These are phyloP conservation scores for Heliconius eleuchia DNA, from an alignment of 1,140 invertebrate species.

Conservation along the genomic window DNA sequence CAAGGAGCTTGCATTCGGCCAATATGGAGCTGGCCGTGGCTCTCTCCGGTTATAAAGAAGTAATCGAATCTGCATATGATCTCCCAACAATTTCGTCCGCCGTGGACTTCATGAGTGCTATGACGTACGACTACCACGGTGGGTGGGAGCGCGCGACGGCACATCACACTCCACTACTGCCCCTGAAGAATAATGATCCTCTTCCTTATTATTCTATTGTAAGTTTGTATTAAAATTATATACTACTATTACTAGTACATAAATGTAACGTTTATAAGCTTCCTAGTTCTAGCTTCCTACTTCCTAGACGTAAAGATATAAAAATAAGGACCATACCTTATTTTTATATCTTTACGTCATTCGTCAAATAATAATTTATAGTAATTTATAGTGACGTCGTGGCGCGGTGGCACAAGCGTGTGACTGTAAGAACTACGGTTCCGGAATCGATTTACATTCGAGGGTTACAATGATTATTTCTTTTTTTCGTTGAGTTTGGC, in stretches of 20 bases:
- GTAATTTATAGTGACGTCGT: too few relatives aligned
- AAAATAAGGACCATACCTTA: too few relatives aligned
- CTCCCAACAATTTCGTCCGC: constrained; percentile 84
- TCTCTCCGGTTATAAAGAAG: constrained; percentile 94
- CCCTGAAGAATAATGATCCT: constrained; percentile 80
- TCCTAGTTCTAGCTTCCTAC: too few relatives aligned
- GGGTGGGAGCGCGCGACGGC: constrained; percentile 91
- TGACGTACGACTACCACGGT: constrained; percentile 95
- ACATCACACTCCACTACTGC: constrained; percentile 91
- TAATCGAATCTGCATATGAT: constrained; percentile 92
- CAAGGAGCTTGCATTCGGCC: constrained; percentile 87
- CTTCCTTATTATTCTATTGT: constrained; percentile 90
- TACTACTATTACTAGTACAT: too few relatives aligned
- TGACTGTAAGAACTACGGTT: too few relatives aligned
- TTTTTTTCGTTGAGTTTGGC: too few relatives aligned
- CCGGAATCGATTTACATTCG: too few relatives aligned
- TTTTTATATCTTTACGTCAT: not conserved
- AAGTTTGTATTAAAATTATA: constrained; percentile 60
- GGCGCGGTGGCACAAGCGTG: too few relatives aligned
- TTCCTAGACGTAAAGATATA: too few relatives aligned
- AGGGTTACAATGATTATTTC: too few relatives aligned
- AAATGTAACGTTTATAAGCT: too few relatives aligned
- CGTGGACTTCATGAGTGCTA: constrained; percentile 92
- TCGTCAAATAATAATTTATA: not conserved
- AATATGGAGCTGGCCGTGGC: constrained; percentile 89